Conservation (phyloP, 2,113 vertebrate genomes). For the Oreocharis arfaki region DNA sequence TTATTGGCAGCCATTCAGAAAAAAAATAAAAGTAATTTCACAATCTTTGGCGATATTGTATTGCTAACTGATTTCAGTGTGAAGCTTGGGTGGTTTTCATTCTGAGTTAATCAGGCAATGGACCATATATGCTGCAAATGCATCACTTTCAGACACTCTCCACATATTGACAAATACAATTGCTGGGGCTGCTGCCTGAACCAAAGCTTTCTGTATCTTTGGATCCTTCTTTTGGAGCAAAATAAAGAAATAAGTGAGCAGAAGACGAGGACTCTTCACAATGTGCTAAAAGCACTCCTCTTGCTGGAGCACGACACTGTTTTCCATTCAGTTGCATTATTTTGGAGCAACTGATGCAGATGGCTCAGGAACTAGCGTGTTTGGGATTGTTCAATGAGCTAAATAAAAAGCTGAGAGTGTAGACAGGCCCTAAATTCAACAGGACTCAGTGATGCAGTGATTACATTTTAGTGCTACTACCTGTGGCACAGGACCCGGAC, state of each 20-base stretch:
- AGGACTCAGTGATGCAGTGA: not conserved
- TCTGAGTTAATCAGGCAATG: slow-evolving; percentile 70
- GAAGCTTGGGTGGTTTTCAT: slow-evolving; percentile 66
- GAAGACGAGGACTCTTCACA: not conserved
- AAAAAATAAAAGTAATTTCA: slow-evolving; percentile 70
- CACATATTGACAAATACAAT: slow-evolving; percentile 65
- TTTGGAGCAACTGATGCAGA: slow-evolving; percentile 28
- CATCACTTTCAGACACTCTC: slow-evolving; percentile 43
- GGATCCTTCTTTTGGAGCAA: not conserved
- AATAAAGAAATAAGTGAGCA: not conserved
- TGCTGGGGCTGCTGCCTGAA: slow-evolving; percentile 21
- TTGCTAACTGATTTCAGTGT: slow-evolving; percentile 64
- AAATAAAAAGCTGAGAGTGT: not conserved
- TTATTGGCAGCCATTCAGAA: slow-evolving; percentile 72
- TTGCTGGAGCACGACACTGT: not conserved
- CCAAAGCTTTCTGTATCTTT: not conserved
- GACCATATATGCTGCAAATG: slow-evolving; percentile 53
- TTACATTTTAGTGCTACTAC: not conserved
- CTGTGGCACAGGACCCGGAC: not conserved
- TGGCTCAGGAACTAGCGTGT: not conserved
- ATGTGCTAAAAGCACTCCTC: not conserved
- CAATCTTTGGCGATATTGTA: slow-evolving; percentile 63
- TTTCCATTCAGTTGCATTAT: not conserved
- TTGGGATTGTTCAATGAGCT: not conserved
- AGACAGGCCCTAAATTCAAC: not conserved